Evolutionary conservation across 2,113 vertebrate species (phyloP).

Genomic region (Scortum barcoo): DNA sequence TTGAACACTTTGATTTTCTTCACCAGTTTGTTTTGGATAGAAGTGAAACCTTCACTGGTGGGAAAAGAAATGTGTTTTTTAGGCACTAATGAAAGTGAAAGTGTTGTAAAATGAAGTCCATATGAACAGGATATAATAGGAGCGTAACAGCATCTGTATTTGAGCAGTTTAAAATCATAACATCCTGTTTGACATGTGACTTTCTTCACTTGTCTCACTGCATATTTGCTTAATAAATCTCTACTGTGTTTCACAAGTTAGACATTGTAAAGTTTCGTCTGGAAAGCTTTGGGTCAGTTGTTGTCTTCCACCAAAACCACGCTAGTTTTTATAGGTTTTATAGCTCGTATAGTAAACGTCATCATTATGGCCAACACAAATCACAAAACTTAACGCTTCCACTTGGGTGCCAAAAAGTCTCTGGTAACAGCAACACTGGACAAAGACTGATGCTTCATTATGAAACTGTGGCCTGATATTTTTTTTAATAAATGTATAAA

Average conservation of each 20-base stretch:
- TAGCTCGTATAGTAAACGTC: background rate
- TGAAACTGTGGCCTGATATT: background rate
- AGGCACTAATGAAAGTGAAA: background rate
- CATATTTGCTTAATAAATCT: too few species aligned
- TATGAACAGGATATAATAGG: background rate
- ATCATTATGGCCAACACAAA: background rate
- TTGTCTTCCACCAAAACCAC: too few species aligned
- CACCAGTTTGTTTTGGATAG: background rate
- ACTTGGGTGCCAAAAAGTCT: background rate
- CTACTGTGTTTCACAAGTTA: too few species aligned
- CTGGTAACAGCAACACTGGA: background rate
- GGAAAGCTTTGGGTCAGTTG: too few species aligned
- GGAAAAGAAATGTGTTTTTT: background rate
- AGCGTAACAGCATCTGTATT: background rate
- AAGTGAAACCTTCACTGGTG: background rate
- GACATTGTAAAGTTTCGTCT: too few species aligned
- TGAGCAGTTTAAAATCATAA: background rate
- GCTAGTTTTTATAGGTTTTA: background rate
- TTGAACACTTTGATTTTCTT: background rate
- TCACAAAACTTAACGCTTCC: too few species aligned
- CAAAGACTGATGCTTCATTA: background rate
- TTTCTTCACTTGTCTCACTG: too few species aligned
- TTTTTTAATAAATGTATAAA: too few species aligned
- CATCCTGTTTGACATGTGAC: background rate
- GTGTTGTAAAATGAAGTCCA: background rate